Conservation (phyloP, 1,140 invertebrate genomes). For the Drosophila watanabei region DNA sequence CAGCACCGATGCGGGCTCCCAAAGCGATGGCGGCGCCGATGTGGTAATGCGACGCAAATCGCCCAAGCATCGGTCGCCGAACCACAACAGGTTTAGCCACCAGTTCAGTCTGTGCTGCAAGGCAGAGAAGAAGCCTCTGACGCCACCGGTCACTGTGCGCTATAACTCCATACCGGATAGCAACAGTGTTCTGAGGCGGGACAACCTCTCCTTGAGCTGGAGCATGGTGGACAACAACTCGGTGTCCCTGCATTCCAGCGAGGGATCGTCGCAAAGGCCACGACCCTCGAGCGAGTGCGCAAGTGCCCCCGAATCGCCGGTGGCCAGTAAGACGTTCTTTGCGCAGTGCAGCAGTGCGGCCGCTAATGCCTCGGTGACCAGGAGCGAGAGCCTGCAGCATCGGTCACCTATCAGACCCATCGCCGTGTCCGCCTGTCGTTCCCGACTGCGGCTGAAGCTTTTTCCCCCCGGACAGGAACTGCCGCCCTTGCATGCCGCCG, state of each 20-base stretch:
- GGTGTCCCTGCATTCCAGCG: slow-evolving; percentile 68
- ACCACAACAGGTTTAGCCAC: slow-evolving; percentile 83
- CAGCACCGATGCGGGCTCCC: slow-evolving; percentile 71
- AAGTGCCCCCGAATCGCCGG: slow-evolving; percentile 81
- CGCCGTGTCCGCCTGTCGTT: slow-evolving; percentile 80
- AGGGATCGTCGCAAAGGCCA: slow-evolving; percentile 58
- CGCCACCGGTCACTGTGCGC: slow-evolving; percentile 81
- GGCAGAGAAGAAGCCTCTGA: slow-evolving; percentile 78
- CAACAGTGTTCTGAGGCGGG: slow-evolving; percentile 57
- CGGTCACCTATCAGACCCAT: slow-evolving; percentile 77
- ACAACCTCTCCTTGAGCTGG: slow-evolving; percentile 79
- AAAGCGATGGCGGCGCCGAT: slow-evolving; percentile 71
- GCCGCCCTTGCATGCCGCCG: slow-evolving; percentile 49
- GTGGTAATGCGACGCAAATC: slow-evolving; percentile 75
- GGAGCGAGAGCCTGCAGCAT: slow-evolving; percentile 69
- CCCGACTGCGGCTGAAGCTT: slow-evolving; percentile 78
- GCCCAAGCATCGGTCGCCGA: slow-evolving; percentile 76
- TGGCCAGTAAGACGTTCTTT: slow-evolving; percentile 75
- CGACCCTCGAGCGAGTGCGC: slow-evolving; percentile 74
- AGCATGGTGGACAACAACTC: slow-evolving; percentile 78
- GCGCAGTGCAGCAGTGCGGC: slow-evolving; percentile 45
- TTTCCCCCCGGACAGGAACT: slow-evolving; percentile 81
- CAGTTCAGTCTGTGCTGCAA: slow-evolving; percentile 84
- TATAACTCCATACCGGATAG: slow-evolving; percentile 84
- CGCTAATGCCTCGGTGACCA: slow-evolving; percentile 41